Evolutionary conservation across 2,797 vertebrate species (phyloP).

Genomic region (Dendrocincla fuliginosa): DNA sequence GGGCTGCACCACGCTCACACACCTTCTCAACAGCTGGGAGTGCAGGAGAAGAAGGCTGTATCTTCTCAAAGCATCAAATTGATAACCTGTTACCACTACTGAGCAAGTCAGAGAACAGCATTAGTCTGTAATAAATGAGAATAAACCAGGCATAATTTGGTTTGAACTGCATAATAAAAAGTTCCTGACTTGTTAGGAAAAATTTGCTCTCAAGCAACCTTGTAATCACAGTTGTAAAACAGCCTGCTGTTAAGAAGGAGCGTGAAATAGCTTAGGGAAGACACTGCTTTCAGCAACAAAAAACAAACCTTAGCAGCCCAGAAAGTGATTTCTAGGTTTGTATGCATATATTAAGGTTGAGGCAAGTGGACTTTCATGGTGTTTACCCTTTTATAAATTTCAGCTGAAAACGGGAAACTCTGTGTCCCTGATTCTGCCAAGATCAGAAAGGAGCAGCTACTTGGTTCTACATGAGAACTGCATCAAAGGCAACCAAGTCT

Average conservation of each 20-base stretch:
- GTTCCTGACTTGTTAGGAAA: background rate
- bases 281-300: background rate
- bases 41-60: background rate
- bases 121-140: background rate
- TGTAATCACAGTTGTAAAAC: background rate
- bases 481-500: background rate
- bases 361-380: background rate
- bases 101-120: background rate
- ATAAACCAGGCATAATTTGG: background rate
- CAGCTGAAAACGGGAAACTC: background rate
- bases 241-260: background rate
- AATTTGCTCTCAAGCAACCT: background rate
- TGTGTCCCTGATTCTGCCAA: background rate
- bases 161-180: background rate
- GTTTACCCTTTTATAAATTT: background rate
- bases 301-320: background rate
- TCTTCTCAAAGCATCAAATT: background rate
- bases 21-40: background rate
- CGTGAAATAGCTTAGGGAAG: background rate
- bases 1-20: fast-evolving
- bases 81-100: background rate
- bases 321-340: background rate
- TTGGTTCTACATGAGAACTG: background rate
- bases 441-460: background rate
- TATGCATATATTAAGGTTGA: background rate